A percentile compares a stretch with the other conserved stretches of the same genome.
Evolutionary conservation across 2,888 invertebrate species (phyloP).

Genomic region (Rhopalosiphum nymphaeae): DNA sequence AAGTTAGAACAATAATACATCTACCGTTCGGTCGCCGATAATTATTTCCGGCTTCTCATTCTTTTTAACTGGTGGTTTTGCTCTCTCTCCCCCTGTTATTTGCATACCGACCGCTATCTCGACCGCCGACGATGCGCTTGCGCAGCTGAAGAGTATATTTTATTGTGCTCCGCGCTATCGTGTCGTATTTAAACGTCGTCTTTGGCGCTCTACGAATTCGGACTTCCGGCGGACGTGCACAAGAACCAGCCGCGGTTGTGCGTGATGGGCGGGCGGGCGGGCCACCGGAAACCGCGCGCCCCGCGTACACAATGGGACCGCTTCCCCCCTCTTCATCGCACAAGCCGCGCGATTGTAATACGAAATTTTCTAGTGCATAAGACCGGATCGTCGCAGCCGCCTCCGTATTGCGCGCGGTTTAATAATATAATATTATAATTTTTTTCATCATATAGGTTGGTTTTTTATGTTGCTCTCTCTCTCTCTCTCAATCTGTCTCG

Average conservation of each 20-base stretch:
- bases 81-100: background rate
- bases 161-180: background rate
- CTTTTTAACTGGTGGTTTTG: background rate
- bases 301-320: background rate
- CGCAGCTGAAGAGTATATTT: background rate
- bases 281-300: slow-evolving; percentile 56
- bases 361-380: slow-evolving; percentile 61
- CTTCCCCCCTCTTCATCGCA: background rate
- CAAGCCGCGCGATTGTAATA: slow-evolving; percentile 27
- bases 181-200: background rate
- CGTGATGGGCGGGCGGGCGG: background rate
- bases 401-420: background rate
- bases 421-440: slow-evolving; percentile 8
- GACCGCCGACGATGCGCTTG: background rate
- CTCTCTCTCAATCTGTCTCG: background rate
- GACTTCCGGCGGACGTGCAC: slow-evolving; percentile 57
- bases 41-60: background rate
- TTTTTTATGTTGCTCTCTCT: background rate
- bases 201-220: slow-evolving; percentile 33
- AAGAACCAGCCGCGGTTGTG: background rate
- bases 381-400: slow-evolving; percentile 41
- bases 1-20: background rate
- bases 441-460: background rate
- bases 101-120: background rate
- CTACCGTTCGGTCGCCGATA: background rate